Conservation (phyloP, 2,888 invertebrate species). For the Hybos culiciformis region DNA sequence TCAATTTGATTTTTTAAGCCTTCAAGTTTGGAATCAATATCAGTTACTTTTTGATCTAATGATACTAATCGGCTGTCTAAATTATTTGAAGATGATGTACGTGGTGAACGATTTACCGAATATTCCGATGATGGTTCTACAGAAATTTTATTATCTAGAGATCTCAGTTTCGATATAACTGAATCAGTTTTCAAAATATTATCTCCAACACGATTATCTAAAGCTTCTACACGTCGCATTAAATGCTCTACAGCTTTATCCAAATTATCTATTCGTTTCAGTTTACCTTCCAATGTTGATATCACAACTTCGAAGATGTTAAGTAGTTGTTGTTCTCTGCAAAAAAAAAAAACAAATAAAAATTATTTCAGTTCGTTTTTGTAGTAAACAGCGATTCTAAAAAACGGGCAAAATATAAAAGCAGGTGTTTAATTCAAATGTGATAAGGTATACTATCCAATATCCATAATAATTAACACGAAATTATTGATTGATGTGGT, state of each 20-base stretch:
- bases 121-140: slow-evolving; percentile 39
- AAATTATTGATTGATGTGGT: no score
- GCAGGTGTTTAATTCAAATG: no score
- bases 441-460: no score
- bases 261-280: slow-evolving; percentile 74
- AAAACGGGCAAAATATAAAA: no score
- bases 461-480: no score
- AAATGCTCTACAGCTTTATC: slow-evolving; percentile 79
- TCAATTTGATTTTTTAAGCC: slow-evolving; percentile 71
- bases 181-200: slow-evolving; percentile 76
- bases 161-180: slow-evolving; percentile 61
- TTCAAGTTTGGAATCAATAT: slow-evolving; percentile 66
- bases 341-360: slow-evolving; percentile 23
- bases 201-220: slow-evolving; percentile 68
- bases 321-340: slow-evolving; percentile 76
- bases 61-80: slow-evolving; percentile 54
- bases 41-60: slow-evolving; percentile 69
- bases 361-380: slow-evolving; percentile 1
- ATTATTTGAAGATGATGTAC: slow-evolving; percentile 30
- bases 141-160: slow-evolving; percentile 61
- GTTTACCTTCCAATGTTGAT: slow-evolving; percentile 73
- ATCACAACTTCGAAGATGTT: slow-evolving; percentile 84
- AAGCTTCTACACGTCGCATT: slow-evolving; percentile 68
- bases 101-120: slow-evolving; percentile 18
- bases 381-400: background rate